Evolutionary conservation across 2,888 invertebrate genomes (phyloP).

Genomic region (Eilema griseolum): DNA sequence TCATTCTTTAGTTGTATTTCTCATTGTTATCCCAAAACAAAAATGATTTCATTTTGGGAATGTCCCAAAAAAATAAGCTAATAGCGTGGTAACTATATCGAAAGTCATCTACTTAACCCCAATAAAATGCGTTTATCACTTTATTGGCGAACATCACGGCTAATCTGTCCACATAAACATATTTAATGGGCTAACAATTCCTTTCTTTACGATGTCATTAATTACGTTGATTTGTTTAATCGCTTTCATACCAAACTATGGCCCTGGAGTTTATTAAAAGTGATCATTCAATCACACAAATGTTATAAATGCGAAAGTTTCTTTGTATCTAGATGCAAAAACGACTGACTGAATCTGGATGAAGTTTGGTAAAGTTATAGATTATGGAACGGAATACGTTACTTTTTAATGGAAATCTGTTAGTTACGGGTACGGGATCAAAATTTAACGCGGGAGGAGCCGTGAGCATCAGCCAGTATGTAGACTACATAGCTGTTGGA

Average conservation of each 20-base stretch:
- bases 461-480: no score
- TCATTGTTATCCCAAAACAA: background rate
- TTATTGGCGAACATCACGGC: constrained; percentile 49
- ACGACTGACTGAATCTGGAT: no score
- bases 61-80: background rate
- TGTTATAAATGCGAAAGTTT: no score
- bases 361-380: no score
- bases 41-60: background rate
- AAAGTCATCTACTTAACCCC: constrained; percentile 51
- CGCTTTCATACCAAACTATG: background rate
- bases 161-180: constrained; percentile 51
- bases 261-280: constrained; percentile 14
- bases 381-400: no score
- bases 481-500: no score
- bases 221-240: constrained; percentile 49
- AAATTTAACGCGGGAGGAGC: no score
- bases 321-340: no score
- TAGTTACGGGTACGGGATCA: no score
- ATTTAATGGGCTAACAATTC: constrained; percentile 44
- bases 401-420: no score
- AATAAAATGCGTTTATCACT: constrained; percentile 59
- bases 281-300: background rate
- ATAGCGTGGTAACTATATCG: constrained; percentile 19
- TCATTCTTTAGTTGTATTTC: no score
- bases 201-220: constrained; percentile 28